Evolutionary conservation across 2,797 vertebrate species (phyloP).

Genomic region (Microcaecilia unicolor): DNA sequence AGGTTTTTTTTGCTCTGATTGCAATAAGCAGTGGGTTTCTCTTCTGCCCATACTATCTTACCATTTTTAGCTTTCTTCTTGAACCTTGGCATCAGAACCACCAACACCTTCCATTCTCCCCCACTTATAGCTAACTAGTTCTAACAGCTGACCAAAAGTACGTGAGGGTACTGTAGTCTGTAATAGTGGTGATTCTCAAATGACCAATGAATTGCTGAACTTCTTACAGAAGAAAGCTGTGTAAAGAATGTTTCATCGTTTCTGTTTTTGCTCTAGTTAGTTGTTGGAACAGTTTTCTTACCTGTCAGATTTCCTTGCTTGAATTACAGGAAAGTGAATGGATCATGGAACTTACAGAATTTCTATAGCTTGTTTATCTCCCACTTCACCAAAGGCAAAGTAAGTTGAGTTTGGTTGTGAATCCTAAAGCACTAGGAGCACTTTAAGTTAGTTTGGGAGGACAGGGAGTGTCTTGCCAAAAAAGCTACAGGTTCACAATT

Average conservation of each 20-base stretch:
- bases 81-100: too few species aligned
- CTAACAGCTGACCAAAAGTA: too few species aligned
- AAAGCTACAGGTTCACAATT: constrained; percentile 39
- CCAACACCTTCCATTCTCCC: too few species aligned
- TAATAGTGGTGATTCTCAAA: too few species aligned
- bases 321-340: neutral
- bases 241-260: constrained; percentile 11
- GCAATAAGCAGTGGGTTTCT: too few species aligned
- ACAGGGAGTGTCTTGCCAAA: constrained; percentile 31
- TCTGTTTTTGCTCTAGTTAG: rapidly evolving
- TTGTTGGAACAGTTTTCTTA: neutral
- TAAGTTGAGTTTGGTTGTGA: constrained; percentile 40
- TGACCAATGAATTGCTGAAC: too few species aligned
- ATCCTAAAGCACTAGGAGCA: constrained; percentile 62
- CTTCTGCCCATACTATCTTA: too few species aligned
- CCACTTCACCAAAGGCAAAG: constrained; percentile 47
- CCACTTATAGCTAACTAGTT: too few species aligned
- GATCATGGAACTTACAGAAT: neutral
- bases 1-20: too few species aligned
- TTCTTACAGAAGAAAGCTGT: too few species aligned
- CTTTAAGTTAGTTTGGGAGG: constrained; percentile 51
- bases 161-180: too few species aligned
- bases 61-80: too few species aligned
- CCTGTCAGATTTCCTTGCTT: constrained; percentile 4
- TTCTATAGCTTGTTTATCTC: neutral